Base-by-base conservation (phyloP, 2,888 invertebrate species). In the Torymus aiolomorphi region DNA sequence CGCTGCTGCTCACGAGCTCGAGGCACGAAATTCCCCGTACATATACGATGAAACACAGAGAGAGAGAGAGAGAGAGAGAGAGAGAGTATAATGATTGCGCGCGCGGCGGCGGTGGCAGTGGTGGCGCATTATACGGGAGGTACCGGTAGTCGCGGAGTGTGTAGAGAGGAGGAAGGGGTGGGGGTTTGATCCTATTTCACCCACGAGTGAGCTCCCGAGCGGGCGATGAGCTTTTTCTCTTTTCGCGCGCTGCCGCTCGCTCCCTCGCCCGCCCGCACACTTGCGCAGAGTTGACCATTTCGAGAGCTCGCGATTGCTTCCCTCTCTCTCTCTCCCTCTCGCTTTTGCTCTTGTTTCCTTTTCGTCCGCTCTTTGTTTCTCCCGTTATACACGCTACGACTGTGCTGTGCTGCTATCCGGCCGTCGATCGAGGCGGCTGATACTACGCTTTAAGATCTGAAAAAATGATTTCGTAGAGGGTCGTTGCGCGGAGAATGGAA, bases 181-280 rank as follows among this genome's bases (percentile, higher is more conserved):
- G 16, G 57, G 54, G 59, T 81, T 70, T 82, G 83, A 84, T 83
- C 83, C 84, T 83, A 83, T 84, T 84, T 84, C 82, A 84, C 82
- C 80, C 83, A 80, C 83, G 82, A 83, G 75, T 83, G 83, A 82
- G 69, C 80, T 77, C 72, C 75, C 54, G 75, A 78, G 62, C 42
- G 49, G 62, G 63, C 70, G 76, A 63, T 49, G 59, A 63, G 52
- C 74, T 79, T 70, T 79, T 59, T 59, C 61, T 78, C 42, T 69
- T 24, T 42, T 67, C n/a, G 11, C 24, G 14, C 20, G 57, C n/a
- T 42, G 42, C 42, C 42, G 42, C 42, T 8, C 42, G 42, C 42
- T 8, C 42, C 8, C 42, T 8, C 42, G 42, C 42, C 42, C 42
- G 42, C 42, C 42, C 42, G 42, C 42, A 42, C 42, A 42, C 42